phyloP scores from a whole-genome alignment of 2,888 invertebrate species.

The Heliconius charithonia region DNA sequence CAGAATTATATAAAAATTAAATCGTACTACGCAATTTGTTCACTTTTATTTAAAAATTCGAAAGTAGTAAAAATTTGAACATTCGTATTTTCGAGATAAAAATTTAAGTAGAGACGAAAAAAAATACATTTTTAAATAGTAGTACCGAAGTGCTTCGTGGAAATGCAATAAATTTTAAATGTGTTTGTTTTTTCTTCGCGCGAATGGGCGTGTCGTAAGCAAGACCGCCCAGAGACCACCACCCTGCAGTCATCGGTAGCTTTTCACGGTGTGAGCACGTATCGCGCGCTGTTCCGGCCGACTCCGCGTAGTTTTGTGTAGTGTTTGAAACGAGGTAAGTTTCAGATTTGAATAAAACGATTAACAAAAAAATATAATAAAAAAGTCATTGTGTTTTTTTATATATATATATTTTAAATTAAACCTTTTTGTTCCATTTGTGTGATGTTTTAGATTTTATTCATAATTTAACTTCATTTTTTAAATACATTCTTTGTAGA shows the following conservation, averaged over 20 bases:
- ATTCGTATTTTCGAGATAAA: not conserved
- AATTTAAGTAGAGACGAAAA: constrained; percentile 15
- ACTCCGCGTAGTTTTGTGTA: constrained; percentile 40
- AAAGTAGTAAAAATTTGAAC: not conserved
- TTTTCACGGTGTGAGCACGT: constrained; percentile 55
- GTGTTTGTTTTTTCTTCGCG: constrained; percentile 47
- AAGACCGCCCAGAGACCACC: constrained; percentile 68
- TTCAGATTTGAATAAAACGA: not conserved
- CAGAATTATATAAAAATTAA: not conserved
- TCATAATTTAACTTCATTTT: too few species aligned
- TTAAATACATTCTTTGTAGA: too few species aligned
- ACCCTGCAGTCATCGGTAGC: constrained; percentile 59
- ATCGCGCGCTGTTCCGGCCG: constrained; percentile 32
- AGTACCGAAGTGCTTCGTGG: constrained; percentile 42
- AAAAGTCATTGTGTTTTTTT: not conserved
- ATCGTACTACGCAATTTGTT: not conserved
- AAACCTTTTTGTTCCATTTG: not conserved
- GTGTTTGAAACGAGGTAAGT: constrained; percentile 43
- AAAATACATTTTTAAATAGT: constrained; percentile 37
- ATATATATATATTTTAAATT: not conserved
- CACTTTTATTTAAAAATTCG: not conserved
- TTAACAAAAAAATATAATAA: not conserved
- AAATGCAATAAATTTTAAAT: constrained; percentile 43
- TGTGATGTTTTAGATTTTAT: not conserved
- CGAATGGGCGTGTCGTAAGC: constrained; percentile 67